Conservation (phyloP, 2,888 invertebrate species). For the Argyra leucocephala region DNA sequence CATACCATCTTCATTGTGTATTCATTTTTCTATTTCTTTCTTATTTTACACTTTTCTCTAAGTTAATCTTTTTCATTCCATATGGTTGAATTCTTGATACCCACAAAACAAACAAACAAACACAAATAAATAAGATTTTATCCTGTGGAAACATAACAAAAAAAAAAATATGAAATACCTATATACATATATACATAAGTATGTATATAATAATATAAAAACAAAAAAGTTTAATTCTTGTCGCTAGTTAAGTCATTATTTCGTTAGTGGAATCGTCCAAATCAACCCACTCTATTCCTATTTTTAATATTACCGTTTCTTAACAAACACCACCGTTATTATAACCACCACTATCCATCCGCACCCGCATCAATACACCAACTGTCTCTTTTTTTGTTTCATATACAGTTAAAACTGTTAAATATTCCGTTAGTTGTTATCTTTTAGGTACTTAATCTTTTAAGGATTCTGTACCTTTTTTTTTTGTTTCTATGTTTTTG, state of each 20-base stretch:
- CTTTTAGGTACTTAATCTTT: conserved; percentile 3
- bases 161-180: background rate
- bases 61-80: conserved; percentile 3
- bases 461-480: background rate
- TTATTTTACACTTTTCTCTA: background rate
- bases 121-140: background rate
- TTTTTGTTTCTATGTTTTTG: background rate
- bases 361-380: background rate
- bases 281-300: too few species aligned
- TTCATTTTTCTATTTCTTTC: background rate
- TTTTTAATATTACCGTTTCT: too few species aligned
- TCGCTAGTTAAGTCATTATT: conserved; percentile 6
- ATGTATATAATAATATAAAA: background rate
- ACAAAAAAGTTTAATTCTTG: background rate
- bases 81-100: background rate
- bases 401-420: background rate
- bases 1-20: background rate
- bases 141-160: background rate
- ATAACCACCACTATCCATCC: background rate
- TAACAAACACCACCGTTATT: background rate
- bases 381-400: background rate
- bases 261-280: background rate
- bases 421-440: background rate
- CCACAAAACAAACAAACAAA: conserved; percentile 1
- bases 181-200: background rate